phyloP scores from a whole-genome alignment of 2,113 vertebrate species.

The Porphyrio hochstetteri region DNA sequence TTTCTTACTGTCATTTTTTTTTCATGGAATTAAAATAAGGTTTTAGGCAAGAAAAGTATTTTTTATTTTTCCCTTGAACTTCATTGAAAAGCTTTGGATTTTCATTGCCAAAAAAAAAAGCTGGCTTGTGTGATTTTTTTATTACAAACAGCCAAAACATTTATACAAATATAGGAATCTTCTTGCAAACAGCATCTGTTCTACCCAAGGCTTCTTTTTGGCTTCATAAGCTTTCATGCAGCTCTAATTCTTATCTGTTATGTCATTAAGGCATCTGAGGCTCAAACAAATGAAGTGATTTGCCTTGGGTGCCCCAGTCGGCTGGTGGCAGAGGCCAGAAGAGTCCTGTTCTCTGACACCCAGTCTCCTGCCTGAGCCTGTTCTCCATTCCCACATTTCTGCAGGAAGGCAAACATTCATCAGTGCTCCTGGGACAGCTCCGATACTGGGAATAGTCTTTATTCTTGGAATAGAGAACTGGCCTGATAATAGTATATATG shows the following conservation, averaged over 20 bases:
- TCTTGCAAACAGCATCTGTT: conserved; percentile 13
- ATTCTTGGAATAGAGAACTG: neutral
- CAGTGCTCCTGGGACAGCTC: neutral
- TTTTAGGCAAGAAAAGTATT: neutral
- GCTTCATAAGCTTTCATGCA: neutral
- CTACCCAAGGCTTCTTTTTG: neutral
- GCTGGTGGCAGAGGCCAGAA: neutral
- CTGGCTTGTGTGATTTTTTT: neutral
- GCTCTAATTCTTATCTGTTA: neutral
- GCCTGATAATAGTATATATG: neutral
- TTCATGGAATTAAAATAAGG: neutral
- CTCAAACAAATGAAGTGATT: neutral
- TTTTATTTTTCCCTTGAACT: neutral
- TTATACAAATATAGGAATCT: neutral
- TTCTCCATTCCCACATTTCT: neutral
- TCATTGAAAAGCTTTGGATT: neutral
- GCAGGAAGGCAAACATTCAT: neutral
- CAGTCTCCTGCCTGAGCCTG: neutral
- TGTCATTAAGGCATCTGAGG: neutral
- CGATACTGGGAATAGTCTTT: neutral
- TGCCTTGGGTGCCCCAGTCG: neutral
- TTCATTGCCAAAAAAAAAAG: neutral
- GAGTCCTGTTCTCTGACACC: neutral
- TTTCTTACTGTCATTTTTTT: neutral
- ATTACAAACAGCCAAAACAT: conserved; percentile 1